phyloP scores from a whole-genome alignment of 2,797 vertebrate genomes.

The Ciconia nigra region DNA sequence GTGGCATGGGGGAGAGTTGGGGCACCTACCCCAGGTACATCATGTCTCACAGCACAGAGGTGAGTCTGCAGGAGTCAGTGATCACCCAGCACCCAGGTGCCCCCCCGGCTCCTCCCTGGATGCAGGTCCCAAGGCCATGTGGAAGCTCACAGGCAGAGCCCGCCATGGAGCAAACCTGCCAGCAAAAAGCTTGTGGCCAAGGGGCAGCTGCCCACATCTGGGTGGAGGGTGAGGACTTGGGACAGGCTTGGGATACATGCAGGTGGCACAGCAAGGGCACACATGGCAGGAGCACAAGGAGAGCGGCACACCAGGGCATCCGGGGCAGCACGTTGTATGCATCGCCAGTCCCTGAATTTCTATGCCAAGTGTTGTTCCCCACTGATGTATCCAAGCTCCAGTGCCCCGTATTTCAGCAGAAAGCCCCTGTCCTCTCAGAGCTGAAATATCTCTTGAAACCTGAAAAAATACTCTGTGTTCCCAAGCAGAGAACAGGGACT shows the following conservation, averaged over 20 bases:
- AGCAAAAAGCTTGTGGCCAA: not conserved
- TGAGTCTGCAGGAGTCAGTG: not conserved
- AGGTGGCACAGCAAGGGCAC: not conserved
- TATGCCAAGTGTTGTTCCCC: not conserved
- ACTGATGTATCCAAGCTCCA: not conserved
- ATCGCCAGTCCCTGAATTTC: not conserved
- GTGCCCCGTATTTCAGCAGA: not conserved
- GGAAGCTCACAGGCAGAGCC: not conserved
- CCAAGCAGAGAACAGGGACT: not conserved
- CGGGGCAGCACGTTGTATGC: rapidly evolving
- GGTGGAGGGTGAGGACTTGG: not conserved
- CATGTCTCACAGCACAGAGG: not conserved
- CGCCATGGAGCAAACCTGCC: not conserved
- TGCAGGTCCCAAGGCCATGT: rapidly evolving
- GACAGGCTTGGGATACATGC: not conserved
- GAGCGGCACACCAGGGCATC: rapidly evolving
- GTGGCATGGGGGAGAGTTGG: not conserved
- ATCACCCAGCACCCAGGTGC: not conserved
- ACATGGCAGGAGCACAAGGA: rapidly evolving
- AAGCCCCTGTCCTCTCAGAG: not conserved
- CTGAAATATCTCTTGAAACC: not conserved
- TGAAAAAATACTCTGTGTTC: not conserved
- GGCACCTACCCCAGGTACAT: rapidly evolving
- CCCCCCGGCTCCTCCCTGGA: rapidly evolving
- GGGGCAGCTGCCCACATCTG: not conserved